These are phyloP conservation scores for Mycetomoellerius zeteki DNA, from an alignment of 1,140 invertebrate species.

Conservation along the genomic window DNA sequence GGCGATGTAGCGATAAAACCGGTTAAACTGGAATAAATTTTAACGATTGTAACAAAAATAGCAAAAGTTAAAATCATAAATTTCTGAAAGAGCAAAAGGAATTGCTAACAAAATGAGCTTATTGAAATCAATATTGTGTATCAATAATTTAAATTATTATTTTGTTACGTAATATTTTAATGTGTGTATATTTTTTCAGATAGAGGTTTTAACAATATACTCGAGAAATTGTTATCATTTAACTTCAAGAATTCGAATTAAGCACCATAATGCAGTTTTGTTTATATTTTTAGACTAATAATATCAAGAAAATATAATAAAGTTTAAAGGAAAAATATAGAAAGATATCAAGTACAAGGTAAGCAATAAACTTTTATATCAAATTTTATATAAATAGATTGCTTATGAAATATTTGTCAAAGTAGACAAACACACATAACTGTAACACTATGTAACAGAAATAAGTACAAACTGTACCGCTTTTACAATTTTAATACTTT, in stretches of 20 bases:
- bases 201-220: neutral
- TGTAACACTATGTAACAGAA: neutral
- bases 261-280: neutral
- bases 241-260: neutral
- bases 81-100: neutral
- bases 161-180: neutral
- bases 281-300: neutral
- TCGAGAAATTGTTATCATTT: neutral
- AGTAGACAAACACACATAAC: neutral
- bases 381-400: slow-evolving; percentile 19
- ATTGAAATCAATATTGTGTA: neutral
- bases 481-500: neutral
- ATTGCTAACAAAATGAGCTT: neutral
- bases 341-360: slow-evolving; percentile 2
- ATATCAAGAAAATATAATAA: neutral
- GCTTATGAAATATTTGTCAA: neutral
- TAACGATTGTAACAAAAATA: neutral
- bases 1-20: slow-evolving; percentile 14
- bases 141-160: neutral
- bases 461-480: neutral
- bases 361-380: neutral
- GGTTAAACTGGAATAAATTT: slow-evolving; percentile 14
- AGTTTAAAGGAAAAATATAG: neutral
- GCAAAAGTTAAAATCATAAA: neutral
- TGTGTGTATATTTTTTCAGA: neutral